These are phyloP conservation scores for Ladona fulva DNA, from an alignment of 1,140 invertebrate genomes.

Conservation along the genomic window DNA sequence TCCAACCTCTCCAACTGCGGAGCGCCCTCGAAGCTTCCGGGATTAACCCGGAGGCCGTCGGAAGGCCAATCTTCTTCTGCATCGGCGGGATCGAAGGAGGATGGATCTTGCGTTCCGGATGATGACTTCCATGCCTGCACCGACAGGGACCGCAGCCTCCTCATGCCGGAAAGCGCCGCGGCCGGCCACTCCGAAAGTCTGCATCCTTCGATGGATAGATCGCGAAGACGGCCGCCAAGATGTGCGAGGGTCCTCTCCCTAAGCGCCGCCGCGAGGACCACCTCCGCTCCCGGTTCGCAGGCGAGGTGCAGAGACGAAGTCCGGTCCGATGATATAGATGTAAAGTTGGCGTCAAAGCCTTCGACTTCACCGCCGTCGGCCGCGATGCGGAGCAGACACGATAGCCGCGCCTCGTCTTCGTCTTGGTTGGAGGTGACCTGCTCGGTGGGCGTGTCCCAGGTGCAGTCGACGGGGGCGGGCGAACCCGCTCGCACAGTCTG, in stretches of 20 bases:
- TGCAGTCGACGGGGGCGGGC: not conserved
- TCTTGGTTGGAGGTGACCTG: not conserved
- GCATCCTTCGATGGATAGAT: conserved; percentile 74
- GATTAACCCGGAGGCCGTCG: conserved; percentile 65
- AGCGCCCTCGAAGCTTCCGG: conserved; percentile 59
- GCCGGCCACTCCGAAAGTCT: conserved; percentile 69
- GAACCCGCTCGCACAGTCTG: not conserved
- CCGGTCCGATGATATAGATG: not conserved
- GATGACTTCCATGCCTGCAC: conserved; percentile 41
- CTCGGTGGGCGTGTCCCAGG: not conserved
- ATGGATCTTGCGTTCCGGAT: not conserved
- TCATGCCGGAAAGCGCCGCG: conserved; percentile 60
- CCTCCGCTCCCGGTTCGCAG: not conserved
- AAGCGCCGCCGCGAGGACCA: not conserved
- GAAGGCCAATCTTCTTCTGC: conserved; percentile 65
- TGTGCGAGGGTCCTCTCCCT: not conserved
- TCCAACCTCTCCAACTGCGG: conserved; percentile 71
- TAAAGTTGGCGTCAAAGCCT: not conserved
- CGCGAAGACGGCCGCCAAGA: conserved; percentile 47
- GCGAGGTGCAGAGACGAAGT: not conserved
- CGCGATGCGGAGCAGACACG: not conserved
- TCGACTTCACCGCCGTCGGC: not conserved
- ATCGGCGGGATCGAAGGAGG: conserved; percentile 39
- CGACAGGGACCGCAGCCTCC: conserved; percentile 68
- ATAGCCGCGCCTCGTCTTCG: not conserved